Base-by-base conservation (phyloP, 2,888 invertebrate species). In the Drosophila anceps region DNA sequence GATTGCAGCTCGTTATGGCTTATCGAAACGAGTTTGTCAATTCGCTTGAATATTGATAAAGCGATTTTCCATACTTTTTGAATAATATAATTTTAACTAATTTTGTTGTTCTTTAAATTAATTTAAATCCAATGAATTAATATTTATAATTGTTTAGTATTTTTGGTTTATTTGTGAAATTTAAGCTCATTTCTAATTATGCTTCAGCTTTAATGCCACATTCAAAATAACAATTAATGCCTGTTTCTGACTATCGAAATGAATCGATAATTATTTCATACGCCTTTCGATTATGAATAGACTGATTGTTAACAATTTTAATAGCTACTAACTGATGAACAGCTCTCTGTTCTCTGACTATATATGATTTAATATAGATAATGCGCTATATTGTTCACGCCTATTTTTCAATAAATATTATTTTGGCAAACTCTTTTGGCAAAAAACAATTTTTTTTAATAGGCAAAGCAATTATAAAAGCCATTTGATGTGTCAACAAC, bases 401-500 rank as follows among this genome's bases (percentile, higher is more conserved):
- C 9, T 20, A 4, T 10, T 54, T 46, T 39, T 9, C 9, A 20
- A 20, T 20, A 20, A 43, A 43, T 33, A 20, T 44, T 27, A 33
- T 37, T 27, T 33, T 5, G 1, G 31, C 27, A 9, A 29, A 20
- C 15, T 24, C 6, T 46, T 39, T 31, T 4, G 4, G 46, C 1
- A 18, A n/a, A 15, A n/a, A 6, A 24, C 27, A 15, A 18, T 43
- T 41, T 18, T 33, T 24, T 43, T 24, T 41, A 46, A 29, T 67
- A 62, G 33, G 20, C 51, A 62, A 81, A 69, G 60, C 84, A 76
- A 74, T 85, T 85, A 76, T 66, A 69, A 73, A 76, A 68, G 64
- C 62, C 75, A 82, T 82, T 80, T 71, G 33, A 60, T 65, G 58
- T 78, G 81, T 76, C 83, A 76, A 79, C 73, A 78, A 50, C 50